phyloP scores from a whole-genome alignment of 1,140 invertebrate genomes.

The Euglossa dilemma region DNA sequence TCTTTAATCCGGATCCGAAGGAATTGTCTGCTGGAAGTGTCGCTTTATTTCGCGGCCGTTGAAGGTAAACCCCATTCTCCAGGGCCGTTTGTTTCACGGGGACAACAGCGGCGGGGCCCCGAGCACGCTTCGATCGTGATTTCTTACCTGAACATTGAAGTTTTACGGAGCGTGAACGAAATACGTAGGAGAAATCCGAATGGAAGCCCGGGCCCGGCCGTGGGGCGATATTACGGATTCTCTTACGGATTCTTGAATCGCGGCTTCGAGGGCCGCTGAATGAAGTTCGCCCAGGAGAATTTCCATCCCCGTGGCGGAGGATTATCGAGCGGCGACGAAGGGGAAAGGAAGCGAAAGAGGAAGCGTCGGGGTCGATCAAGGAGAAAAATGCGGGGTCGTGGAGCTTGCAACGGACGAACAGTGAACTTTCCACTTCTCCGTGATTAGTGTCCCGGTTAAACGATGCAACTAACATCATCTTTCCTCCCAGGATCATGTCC shows the following conservation, averaged over 20 bases:
- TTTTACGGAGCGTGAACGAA: slow-evolving; percentile 70
- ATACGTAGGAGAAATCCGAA: slow-evolving; percentile 52
- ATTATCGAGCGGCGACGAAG: slow-evolving; percentile 26
- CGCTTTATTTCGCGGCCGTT: slow-evolving; percentile 14
- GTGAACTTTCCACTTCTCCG: background rate
- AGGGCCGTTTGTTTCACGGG: slow-evolving; percentile 50
- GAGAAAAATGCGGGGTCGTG: background rate
- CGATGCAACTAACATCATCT: background rate
- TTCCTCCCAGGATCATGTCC: too few relatives aligned
- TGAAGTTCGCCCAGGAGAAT: slow-evolving; percentile 53
- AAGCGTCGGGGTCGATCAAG: slow-evolving; percentile 13
- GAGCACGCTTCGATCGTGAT: slow-evolving; percentile 57
- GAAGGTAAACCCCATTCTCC: slow-evolving; percentile 46
- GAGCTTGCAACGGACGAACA: background rate
- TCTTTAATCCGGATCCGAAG: background rate
- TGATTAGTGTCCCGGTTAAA: background rate
- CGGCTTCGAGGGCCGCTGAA: slow-evolving; percentile 25
- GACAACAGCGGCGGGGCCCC: slow-evolving; percentile 22
- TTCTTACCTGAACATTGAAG: slow-evolving; percentile 61
- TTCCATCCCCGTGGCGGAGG: slow-evolving; percentile 34
- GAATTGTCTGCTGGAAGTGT: background rate
- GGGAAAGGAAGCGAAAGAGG: background rate
- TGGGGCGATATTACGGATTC: slow-evolving; percentile 62
- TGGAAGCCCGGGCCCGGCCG: slow-evolving; percentile 24
- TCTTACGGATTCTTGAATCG: slow-evolving; percentile 35